Conservation (phyloP, 2,888 invertebrate genomes). For the Eupithecia subfuscata region DNA sequence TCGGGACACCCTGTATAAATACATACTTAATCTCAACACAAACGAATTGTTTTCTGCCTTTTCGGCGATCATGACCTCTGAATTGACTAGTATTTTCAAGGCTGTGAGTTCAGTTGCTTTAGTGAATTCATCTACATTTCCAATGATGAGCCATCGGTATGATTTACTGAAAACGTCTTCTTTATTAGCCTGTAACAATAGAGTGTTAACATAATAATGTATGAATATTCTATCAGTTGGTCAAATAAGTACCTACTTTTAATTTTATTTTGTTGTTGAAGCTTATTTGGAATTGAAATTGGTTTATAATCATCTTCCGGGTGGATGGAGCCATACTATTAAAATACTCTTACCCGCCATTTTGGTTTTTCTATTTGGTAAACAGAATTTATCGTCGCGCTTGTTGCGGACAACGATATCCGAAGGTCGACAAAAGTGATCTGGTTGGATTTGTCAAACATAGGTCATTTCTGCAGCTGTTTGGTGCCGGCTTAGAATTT, state of each 20-base stretch:
- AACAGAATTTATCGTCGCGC: neutral
- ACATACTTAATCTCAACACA: constrained; percentile 43
- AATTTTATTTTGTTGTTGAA: neutral
- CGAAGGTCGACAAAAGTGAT: neutral
- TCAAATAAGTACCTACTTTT: neutral
- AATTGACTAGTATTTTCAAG: constrained; percentile 58
- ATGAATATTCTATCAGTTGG: neutral
- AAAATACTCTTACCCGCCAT: neutral
- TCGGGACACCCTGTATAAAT: no score
- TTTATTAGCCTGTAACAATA: constrained; percentile 51
- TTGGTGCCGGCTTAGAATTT: no score
- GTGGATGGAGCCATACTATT: neutral
- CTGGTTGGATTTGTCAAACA: neutral
- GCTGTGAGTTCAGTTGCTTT: constrained; percentile 44
- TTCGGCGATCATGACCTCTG: constrained; percentile 61
- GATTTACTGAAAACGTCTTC: constrained; percentile 55
- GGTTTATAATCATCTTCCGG: neutral
- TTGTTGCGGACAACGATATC: neutral
- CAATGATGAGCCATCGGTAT: constrained; percentile 65
- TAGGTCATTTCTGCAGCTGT: neutral
- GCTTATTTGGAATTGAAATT: neutral
- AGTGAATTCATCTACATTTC: constrained; percentile 35
- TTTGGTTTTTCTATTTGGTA: neutral
- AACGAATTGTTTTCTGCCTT: constrained; percentile 39
- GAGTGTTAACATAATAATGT: neutral